Conservation (phyloP, 64 coral and sea anemone genomes). For the Dendronephthya gigantea region DNA sequence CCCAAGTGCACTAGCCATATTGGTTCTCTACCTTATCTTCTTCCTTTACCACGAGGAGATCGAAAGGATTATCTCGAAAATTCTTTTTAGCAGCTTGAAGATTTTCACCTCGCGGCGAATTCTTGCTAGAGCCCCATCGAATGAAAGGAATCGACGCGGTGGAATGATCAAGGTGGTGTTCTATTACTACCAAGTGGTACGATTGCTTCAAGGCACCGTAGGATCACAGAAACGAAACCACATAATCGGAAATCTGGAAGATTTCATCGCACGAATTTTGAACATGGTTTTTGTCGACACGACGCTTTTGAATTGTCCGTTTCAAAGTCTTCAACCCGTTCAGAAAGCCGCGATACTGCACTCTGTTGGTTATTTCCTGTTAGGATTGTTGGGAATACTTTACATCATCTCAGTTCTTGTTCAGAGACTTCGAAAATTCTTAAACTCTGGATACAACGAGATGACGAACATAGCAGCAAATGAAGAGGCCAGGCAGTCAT, state of each 20-base stretch:
- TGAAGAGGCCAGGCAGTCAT: background rate
- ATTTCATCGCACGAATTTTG: background rate
- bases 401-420: background rate
- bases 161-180: background rate
- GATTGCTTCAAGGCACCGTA: background rate
- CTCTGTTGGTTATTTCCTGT: background rate
- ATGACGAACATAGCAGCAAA: background rate
- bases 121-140: background rate
- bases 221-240: background rate
- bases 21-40: background rate
- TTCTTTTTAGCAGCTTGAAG: background rate
- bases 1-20: background rate
- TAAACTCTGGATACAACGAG: background rate
- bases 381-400: background rate
- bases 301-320: background rate
- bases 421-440: background rate
- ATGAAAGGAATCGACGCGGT: background rate
- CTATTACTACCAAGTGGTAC: background rate
- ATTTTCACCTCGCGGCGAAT: background rate
- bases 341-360: background rate
- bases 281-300: background rate
- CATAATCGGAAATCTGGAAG: background rate
- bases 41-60: background rate
- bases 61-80: background rate
- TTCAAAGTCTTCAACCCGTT: background rate